Conservation (phyloP, 1,140 invertebrate species). For the Drosophila bocki region DNA sequence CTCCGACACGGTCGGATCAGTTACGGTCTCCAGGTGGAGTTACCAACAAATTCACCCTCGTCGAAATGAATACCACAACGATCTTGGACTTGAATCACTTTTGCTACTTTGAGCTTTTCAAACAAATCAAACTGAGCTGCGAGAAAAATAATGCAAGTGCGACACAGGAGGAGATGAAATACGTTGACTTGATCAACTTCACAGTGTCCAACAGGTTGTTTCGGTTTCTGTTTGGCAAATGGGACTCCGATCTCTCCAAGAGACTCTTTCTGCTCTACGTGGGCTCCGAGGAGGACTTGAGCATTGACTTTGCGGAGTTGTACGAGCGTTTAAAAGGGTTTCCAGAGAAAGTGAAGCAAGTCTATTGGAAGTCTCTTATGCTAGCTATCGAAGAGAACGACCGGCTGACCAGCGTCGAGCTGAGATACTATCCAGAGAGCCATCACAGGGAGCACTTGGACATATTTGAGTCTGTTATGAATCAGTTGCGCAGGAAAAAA, state of each 20-base stretch:
- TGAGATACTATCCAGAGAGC: constrained; percentile 5
- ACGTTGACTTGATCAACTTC: constrained; percentile 5
- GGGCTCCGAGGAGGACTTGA: background rate
- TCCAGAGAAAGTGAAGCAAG: background rate
- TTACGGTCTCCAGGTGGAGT: background rate
- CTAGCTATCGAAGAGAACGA: background rate
- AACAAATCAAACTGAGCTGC: constrained; percentile 2
- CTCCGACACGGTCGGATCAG: background rate
- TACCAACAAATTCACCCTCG: background rate
- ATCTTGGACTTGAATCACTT: constrained; percentile 2
- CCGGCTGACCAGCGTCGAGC: background rate
- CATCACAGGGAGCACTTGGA: constrained; percentile 10
- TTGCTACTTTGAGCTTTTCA: constrained; percentile 11
- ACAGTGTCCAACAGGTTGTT: background rate
- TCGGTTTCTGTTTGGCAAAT: background rate
- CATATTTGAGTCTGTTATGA: constrained; percentile 8
- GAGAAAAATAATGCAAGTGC: background rate
- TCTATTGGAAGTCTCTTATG: background rate
- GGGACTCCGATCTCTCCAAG: background rate
- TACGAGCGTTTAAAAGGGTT: background rate
- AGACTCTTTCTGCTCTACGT: constrained; percentile 2
- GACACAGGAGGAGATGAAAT: background rate
- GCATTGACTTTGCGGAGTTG: constrained; percentile 1
- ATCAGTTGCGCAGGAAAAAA: constrained; percentile 1
- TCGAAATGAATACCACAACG: background rate